Evolutionary conservation across 2,797 vertebrate species (phyloP), one percentile per base, ranked within the genome.

Genomic region (Oryzias sinensis): DNA sequence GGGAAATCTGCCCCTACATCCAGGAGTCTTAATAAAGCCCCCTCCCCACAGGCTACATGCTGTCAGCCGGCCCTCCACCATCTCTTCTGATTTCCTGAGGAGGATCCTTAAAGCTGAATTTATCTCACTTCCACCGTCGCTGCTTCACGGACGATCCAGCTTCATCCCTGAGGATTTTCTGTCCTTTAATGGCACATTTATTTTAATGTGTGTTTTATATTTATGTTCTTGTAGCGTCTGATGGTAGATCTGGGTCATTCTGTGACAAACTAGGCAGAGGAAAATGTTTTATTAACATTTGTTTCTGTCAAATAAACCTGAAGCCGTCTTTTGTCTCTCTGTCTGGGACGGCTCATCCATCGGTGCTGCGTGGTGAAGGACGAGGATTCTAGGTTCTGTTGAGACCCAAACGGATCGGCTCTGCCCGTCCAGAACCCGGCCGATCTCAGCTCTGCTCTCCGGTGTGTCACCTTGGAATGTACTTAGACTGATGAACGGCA

Each of bases 401-500:
- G 77, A 22, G 27, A 27, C 27, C 27, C 27, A 27, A 27, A 27
- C 6, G 27, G 5, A 1, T 27, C 33, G 4, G 33, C 33, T 37
- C 27, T 27, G 6, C 27, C 5, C 7, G 27, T 27, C 6, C 5
- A 6, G 27, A 27, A 27, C 7, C 27, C 27, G 7, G 6, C 33
- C 9, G 43, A 74, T 79, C 77, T 71, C 65, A 70, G 64, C 68
- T 56, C 49, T 20, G 55, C 71, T 24, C 52, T 65, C 58, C 63
- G 65, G 46, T 52, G 56, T 62, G 52, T 83, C 80, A 83, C 87
- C 85, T 89, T 89, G 82, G 79, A 80, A 86, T 52, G 70, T 74
- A 72, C 72, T 79, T 83, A 70, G 69, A 59, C 74, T 85, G 85
- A 88, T 85, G 68, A 83, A 88, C 87, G 83, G 48, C 73, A 47